Conservation (phyloP, 92 coral and sea anemone genomes). For the Phenganax marumi region DNA sequence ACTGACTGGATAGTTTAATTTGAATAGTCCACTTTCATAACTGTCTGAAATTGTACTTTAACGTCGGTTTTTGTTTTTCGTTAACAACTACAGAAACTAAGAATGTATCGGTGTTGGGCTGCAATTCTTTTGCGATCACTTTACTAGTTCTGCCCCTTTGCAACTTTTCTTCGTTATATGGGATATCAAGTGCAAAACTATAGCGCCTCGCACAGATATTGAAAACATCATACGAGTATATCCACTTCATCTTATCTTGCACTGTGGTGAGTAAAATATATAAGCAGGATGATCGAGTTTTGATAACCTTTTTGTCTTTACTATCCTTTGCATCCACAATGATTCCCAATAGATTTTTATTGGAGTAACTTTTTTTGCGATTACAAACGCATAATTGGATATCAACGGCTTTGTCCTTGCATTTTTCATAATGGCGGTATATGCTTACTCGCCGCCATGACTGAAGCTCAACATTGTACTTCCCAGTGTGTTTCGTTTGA, state of each 20-base stretch:
- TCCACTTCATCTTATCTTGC: neutral
- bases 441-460: conserved; percentile 77
- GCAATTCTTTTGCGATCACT: neutral
- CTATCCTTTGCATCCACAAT: neutral
- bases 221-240: conserved; percentile 1
- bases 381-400: conserved; percentile 77
- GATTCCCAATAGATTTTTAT: conserved; percentile 18
- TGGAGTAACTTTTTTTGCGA: conserved; percentile 48
- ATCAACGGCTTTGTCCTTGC: conserved; percentile 70
- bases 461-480: conserved; percentile 42
- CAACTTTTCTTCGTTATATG: neutral
- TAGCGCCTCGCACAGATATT: conserved; percentile 16
- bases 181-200: conserved; percentile 3
- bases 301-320: conserved; percentile 1
- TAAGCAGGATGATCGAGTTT: neutral
- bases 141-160: too few relatives aligned
- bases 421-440: conserved; percentile 72
- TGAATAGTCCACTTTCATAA: neutral
- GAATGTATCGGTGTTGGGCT: conserved; percentile 15
- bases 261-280: conserved; percentile 3
- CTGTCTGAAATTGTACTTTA: neutral
- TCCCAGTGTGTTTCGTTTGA: conserved; percentile 60
- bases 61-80: neutral
- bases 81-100: conserved; percentile 12
- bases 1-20: neutral